Conservation (phyloP, 1,140 invertebrate genomes). For the Ceratosolen fusciceps region DNA sequence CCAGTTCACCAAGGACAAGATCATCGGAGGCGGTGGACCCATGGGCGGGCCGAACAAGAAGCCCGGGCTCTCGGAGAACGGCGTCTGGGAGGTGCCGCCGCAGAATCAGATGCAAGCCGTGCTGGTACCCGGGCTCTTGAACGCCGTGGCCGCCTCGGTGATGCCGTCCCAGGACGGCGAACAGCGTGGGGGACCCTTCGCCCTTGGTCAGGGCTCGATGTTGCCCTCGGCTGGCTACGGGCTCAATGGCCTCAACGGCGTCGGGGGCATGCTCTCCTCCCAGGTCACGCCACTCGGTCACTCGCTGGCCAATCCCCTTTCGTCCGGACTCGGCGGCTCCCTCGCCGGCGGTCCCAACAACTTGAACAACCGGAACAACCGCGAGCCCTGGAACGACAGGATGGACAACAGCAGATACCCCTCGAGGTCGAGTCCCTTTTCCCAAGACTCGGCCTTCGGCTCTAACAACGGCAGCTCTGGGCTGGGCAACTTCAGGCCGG, state of each 20-base stretch:
- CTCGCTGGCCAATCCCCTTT: slow-evolving; percentile 49
- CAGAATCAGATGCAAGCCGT: slow-evolving; percentile 66
- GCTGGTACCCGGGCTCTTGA: slow-evolving; percentile 64
- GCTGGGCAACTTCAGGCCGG: slow-evolving; percentile 52
- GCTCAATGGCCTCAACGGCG: slow-evolving; percentile 64
- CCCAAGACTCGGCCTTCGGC: slow-evolving; percentile 53
- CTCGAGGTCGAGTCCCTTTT: slow-evolving; percentile 55
- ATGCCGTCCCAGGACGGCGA: slow-evolving; percentile 58
- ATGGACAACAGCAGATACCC: slow-evolving; percentile 58
- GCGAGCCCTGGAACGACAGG: slow-evolving; percentile 61
- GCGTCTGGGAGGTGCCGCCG: slow-evolving; percentile 69
- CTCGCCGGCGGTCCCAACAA: not conserved
- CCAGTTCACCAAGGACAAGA: slow-evolving; percentile 67
- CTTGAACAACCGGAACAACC: slow-evolving; percentile 40
- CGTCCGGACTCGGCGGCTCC: not conserved
- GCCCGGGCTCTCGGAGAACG: slow-evolving; percentile 59
- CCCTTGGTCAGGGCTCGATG: slow-evolving; percentile 52
- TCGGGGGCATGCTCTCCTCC: slow-evolving; percentile 56
- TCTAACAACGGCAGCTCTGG: slow-evolving; percentile 37
- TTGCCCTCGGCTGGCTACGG: slow-evolving; percentile 59
- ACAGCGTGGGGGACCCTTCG: slow-evolving; percentile 47
- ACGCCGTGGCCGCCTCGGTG: slow-evolving; percentile 59
- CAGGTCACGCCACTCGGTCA: slow-evolving; percentile 54
- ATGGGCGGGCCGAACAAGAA: slow-evolving; percentile 48
- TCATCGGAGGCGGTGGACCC: not conserved